These are phyloP conservation scores for Sinocyclocheilus maitianheensis DNA, from an alignment of 2,113 vertebrate species.

Conservation along the genomic window DNA sequence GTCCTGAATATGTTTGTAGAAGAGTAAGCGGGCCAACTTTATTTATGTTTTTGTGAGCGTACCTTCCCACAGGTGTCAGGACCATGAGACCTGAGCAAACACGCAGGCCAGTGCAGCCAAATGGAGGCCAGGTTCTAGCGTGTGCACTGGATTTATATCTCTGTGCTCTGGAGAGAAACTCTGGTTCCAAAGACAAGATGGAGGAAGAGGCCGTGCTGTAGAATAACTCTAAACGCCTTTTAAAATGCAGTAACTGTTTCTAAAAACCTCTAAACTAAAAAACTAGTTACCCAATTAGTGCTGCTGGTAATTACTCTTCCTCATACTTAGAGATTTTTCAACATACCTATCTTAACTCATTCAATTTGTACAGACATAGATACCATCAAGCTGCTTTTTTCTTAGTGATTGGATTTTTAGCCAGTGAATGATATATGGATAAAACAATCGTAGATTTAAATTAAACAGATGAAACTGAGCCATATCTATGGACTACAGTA, in stretches of 20 bases:
- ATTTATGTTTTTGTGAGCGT: constrained; percentile 3
- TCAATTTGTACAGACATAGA: background rate
- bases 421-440: background rate
- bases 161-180: constrained; percentile 30
- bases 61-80: constrained; percentile 36
- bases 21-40: background rate
- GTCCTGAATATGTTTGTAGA: constrained; percentile 6
- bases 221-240: background rate
- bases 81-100: constrained; percentile 25
- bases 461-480: background rate
- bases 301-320: background rate
- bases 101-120: constrained; percentile 21
- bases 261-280: too few species aligned
- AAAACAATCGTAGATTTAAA: background rate
- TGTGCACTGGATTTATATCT: constrained; percentile 15
- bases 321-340: background rate
- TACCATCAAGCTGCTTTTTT: background rate
- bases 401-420: background rate
- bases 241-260: background rate
- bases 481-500: background rate
- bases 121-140: constrained; percentile 5
- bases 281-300: background rate
- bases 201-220: background rate
- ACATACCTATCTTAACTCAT: background rate
- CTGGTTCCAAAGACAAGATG: constrained; percentile 35